phyloP scores from a whole-genome alignment of 2,113 vertebrate species.

The Ictalurus punctatus region DNA sequence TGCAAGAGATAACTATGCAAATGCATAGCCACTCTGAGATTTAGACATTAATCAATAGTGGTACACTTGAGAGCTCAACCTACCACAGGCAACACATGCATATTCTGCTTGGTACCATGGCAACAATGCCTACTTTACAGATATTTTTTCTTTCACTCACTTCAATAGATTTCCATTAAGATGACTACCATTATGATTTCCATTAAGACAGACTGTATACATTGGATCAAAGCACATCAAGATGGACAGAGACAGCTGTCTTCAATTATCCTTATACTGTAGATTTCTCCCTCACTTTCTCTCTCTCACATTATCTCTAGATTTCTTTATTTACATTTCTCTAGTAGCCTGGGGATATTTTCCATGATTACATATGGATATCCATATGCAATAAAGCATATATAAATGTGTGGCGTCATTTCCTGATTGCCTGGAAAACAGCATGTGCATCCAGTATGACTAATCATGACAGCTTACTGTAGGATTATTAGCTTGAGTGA shows the following conservation, averaged over 20 bases:
- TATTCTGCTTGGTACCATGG: conserved; percentile 48
- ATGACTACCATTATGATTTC: conserved; percentile 45
- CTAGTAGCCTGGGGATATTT: neutral
- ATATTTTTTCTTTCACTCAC: conserved; percentile 14
- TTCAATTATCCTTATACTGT: neutral
- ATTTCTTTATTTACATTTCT: neutral
- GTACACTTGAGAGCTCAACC: conserved; percentile 25
- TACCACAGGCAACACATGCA: conserved; percentile 27
- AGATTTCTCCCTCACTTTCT: neutral
- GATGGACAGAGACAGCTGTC: conserved; percentile 15
- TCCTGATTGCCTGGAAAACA: conserved; percentile 3
- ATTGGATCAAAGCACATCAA: conserved; percentile 37
- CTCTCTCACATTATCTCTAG: neutral
- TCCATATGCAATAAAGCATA: neutral
- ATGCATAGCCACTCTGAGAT: conserved; percentile 38
- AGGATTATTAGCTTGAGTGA: conserved; percentile 19
- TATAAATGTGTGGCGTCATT: neutral
- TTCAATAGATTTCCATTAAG: conserved; percentile 46
- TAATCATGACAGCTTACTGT: neutral
- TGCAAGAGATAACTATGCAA: conserved; percentile 44
- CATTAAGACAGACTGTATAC: conserved; percentile 38
- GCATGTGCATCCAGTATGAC: neutral
- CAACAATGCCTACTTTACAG: conserved; percentile 42
- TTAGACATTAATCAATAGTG: conserved; percentile 42
- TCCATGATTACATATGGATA: neutral